These are phyloP conservation scores for Heloderma charlesbogerti DNA, from an alignment of 2,113 vertebrate species.

Conservation along the genomic window DNA sequence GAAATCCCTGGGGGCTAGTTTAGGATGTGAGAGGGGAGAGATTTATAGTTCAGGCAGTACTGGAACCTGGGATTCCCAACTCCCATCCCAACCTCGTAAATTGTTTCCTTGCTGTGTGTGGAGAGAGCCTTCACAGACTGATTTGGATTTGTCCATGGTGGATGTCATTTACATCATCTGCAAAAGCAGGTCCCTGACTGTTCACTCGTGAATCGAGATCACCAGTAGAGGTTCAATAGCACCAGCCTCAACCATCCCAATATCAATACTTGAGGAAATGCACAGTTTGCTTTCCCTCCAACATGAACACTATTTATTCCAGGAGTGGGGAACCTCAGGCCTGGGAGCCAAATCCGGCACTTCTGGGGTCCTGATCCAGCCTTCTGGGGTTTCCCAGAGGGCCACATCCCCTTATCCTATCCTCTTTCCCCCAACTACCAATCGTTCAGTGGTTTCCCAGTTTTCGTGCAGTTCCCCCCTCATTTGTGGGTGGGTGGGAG, in stretches of 20 bases:
- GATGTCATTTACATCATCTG: background rate
- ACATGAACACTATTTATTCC: background rate
- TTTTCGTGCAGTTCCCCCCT: too few species aligned
- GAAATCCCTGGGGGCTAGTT: background rate
- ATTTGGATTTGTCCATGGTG: background rate
- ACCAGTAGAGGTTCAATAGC: background rate
- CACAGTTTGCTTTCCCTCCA: background rate
- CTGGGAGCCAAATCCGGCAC: too few species aligned
- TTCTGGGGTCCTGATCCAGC: too few species aligned
- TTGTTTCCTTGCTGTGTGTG: background rate
- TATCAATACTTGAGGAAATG: background rate
- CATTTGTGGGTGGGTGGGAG: too few species aligned
- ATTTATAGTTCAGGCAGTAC: background rate
- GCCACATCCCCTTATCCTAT: too few species aligned
- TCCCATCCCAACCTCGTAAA: background rate
- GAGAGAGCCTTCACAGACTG: background rate
- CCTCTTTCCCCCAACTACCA: too few species aligned
- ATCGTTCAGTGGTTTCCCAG: too few species aligned
- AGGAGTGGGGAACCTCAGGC: too few species aligned
- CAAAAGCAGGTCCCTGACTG: background rate
- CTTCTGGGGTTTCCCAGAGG: too few species aligned
- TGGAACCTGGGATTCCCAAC: background rate
- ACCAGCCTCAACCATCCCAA: background rate
- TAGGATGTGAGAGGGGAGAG: background rate
- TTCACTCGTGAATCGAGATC: background rate